Conservation (phyloP, 2,113 vertebrate genomes). For the Triplophysa dalaica region DNA sequence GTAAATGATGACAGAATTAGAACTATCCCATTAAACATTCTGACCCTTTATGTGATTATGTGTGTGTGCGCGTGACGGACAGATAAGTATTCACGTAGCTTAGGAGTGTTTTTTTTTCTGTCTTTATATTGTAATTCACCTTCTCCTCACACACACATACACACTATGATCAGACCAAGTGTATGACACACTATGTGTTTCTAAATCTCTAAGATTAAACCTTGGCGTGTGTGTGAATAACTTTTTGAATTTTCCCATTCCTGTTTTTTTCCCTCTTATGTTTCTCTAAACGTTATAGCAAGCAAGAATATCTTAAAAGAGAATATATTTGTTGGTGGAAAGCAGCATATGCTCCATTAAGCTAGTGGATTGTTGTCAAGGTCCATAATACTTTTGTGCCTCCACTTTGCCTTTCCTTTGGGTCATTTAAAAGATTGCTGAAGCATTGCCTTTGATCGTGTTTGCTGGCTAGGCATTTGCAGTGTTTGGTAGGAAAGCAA, state of each 20-base stretch:
- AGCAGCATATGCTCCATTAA: conserved; percentile 47
- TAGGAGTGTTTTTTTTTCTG: conserved; percentile 6
- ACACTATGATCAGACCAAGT: background rate
- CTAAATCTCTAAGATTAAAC: conserved; percentile 2
- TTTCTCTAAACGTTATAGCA: conserved; percentile 10
- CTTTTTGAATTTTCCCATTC: background rate
- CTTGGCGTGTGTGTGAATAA: background rate
- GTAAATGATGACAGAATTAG: no score
- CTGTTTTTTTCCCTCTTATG: background rate
- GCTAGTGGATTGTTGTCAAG: conserved; percentile 39
- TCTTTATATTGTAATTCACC: background rate
- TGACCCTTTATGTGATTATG: background rate
- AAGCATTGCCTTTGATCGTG: conserved; percentile 50
- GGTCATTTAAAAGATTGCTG: conserved; percentile 59
- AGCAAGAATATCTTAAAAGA: conserved; percentile 26
- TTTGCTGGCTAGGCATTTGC: conserved; percentile 6
- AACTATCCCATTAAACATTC: no score
- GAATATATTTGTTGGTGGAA: conserved; percentile 55
- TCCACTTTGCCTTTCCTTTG: conserved; percentile 48
- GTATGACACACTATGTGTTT: background rate
- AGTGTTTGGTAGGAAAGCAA: conserved; percentile 20
- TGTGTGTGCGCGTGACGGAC: background rate
- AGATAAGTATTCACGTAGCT: background rate
- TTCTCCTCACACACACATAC: background rate
- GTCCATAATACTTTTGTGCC: conserved; percentile 39